phyloP scores from a whole-genome alignment of 2,113 vertebrate genomes.

The Crotalus tigris region DNA sequence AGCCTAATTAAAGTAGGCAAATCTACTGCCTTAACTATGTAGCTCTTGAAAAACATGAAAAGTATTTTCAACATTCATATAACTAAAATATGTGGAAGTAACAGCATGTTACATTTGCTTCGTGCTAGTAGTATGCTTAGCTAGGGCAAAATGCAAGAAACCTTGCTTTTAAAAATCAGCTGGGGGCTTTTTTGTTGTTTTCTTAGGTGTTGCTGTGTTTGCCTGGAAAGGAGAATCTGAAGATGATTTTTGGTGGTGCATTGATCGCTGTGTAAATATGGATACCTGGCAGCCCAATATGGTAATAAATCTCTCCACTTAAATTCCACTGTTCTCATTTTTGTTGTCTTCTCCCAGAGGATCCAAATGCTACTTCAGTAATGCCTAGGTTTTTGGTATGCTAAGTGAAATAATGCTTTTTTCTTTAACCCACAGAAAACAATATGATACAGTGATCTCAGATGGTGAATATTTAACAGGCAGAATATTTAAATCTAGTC shows the following conservation, averaged over 20 bases:
- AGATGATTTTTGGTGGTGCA: slow-evolving; percentile 99
- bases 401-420: not conserved
- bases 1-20: not conserved
- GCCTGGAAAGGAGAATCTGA: slow-evolving; percentile 98
- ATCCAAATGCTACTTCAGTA: not conserved
- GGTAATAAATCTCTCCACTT: slow-evolving; percentile 70
- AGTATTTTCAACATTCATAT: not conserved
- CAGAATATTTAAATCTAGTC: not conserved
- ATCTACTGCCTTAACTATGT: not conserved
- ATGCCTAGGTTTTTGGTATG: not conserved
- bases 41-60: not conserved
- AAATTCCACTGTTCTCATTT: slow-evolving; percentile 19
- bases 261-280: slow-evolving; percentile 91
- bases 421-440: not conserved
- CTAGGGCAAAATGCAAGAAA: not conserved
- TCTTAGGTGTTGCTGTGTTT: slow-evolving; percentile 90
- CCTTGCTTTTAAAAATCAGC: not conserved
- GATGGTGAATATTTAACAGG: not conserved
- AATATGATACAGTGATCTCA: not conserved
- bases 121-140: not conserved
- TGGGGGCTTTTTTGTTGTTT: slow-evolving; percentile 45
- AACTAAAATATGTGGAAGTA: not conserved
- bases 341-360: not conserved
- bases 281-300: slow-evolving; percentile 98
- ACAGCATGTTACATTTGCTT: not conserved